These are phyloP conservation scores for Yponomeuta plumbellus DNA, from an alignment of 2,888 invertebrate species.

Conservation along the genomic window DNA sequence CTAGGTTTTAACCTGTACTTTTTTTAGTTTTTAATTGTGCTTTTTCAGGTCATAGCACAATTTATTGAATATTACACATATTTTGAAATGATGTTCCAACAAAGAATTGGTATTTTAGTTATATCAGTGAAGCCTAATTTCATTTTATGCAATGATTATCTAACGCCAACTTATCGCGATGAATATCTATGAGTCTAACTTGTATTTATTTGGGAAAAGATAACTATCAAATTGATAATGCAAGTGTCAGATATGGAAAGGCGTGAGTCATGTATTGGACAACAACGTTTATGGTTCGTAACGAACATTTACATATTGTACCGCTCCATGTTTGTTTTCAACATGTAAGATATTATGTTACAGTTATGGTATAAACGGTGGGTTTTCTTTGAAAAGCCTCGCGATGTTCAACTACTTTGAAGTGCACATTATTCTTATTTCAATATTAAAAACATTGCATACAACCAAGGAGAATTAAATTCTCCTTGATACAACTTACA, in stretches of 20 bases:
- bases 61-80: too few relatives aligned
- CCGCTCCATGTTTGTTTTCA: not conserved
- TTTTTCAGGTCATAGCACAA: too few relatives aligned
- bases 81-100: not conserved
- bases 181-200: not conserved
- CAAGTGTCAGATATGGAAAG: not conserved
- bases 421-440: too few relatives aligned
- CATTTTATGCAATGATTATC: not conserved
- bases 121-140: not conserved
- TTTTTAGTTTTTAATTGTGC: too few relatives aligned
- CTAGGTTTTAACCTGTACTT: too few relatives aligned
- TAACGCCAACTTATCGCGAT: not conserved
- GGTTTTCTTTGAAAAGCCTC: not conserved
- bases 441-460: too few relatives aligned
- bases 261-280: not conserved
- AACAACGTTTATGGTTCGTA: conserved; percentile 1
- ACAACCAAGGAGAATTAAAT: too few relatives aligned
- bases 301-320: not conserved
- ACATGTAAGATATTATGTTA: not conserved
- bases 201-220: not conserved
- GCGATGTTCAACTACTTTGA: not conserved
- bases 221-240: not conserved
- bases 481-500: too few relatives aligned
- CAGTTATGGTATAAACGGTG: not conserved
- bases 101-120: not conserved